These are phyloP conservation scores for Meteorus sp. DNA, from an alignment of 1,140 invertebrate genomes.

Conservation along the genomic window DNA sequence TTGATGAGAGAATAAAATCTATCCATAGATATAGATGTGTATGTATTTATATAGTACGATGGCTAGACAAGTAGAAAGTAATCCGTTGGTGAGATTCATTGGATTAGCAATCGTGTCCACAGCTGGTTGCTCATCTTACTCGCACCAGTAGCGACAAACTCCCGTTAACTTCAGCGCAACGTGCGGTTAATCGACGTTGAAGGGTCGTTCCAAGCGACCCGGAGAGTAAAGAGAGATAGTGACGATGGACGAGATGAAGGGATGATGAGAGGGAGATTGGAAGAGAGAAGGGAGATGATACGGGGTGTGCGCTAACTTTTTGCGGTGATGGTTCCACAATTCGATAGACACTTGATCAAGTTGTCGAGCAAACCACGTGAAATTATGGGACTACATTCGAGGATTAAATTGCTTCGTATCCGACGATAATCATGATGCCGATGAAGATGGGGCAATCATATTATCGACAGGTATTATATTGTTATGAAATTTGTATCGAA, in stretches of 20 bases:
- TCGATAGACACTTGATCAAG: conserved; percentile 10
- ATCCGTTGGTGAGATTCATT: not conserved
- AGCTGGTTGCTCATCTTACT: conserved; percentile 3
- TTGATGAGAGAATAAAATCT: too few species aligned
- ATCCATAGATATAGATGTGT: not conserved
- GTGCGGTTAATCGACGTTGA: conserved; percentile 16
- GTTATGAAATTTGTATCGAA: too few species aligned
- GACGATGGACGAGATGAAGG: too few species aligned
- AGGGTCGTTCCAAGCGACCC: not conserved
- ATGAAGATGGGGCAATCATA: too few species aligned
- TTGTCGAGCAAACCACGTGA: not conserved
- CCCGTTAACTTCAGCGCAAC: conserved; percentile 7
- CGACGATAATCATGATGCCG: too few species aligned
- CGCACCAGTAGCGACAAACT: not conserved
- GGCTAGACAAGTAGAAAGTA: not conserved
- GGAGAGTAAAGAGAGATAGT: too few species aligned
- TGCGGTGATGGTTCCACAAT: not conserved
- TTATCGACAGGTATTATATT: too few species aligned
- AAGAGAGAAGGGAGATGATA: not conserved
- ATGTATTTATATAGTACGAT: too few species aligned
- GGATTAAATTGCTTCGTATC: too few species aligned
- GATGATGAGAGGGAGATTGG: too few species aligned
- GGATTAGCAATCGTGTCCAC: conserved; percentile 16
- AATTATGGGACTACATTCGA: not conserved
- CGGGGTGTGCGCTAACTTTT: not conserved